Base-by-base conservation (phyloP, 1,140 invertebrate genomes). In the Diuraphis noxia region DNA sequence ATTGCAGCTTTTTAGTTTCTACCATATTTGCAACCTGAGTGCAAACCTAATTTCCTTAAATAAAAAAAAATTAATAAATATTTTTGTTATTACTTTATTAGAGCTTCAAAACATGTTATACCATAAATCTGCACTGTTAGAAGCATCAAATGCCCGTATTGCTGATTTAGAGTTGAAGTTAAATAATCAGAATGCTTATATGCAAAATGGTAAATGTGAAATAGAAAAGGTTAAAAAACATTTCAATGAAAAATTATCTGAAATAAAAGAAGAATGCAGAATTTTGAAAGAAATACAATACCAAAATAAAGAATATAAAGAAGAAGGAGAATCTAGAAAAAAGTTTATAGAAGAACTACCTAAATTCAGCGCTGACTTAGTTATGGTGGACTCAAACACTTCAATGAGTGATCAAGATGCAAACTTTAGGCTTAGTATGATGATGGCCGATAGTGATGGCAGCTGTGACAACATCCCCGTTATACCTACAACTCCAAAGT, bases 171-270 rank as follows among this genome's bases (percentile, higher is more conserved):
- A 95, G 92, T 88, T 93, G 36, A 93, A 93, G 82, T 91, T 95
- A 56, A 92, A 91, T 25, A 94, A 94, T 92, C 94, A 94, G 92
- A 95, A 95, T 84, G 94, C 94, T 92, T 92, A 93, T 46, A 94
- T 95, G 91, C 93, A 94, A 21, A 92, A 92, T 41, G 49, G 63
- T 36, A 95, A 95, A 93, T 94, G 94, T 63, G 93, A 94, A 10
- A 92, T 95, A 7, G 94, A 94, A 92, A 93, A 94, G 30, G 93
- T 94, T 17, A 95, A 94, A 92, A 94, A 95, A 92, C 95, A 95
- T 93, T 95, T 94, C 91, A 93, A 94, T 82, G 94, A 95, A 93
- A 93, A 94, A 93, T 93, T 95, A 46, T 94, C 94, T 93, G 95
- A 49, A 49, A 3, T 82, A 19, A 79, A 81, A 82, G 95, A 92